Conservation (phyloP, 2,888 invertebrate species). For the Cyrtodaria siliqua region DNA sequence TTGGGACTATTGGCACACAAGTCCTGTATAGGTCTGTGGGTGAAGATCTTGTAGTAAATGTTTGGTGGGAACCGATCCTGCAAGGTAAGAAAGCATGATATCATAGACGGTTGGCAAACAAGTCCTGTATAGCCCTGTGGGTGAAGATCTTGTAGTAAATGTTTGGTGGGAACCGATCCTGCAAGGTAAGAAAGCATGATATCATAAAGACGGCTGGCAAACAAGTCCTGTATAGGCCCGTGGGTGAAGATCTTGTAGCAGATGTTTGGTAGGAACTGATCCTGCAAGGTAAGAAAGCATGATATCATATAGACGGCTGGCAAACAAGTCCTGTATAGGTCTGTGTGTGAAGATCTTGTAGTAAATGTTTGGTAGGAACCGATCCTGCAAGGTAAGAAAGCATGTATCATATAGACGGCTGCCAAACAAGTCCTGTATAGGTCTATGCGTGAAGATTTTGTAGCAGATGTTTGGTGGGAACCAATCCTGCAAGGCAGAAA, state of each 20-base stretch:
- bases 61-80: constrained; percentile 85
- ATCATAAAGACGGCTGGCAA: constrained; percentile 85
- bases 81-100: constrained; percentile 85
- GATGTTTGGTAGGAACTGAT: constrained; percentile 85
- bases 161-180: constrained; percentile 85
- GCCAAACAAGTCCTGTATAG: constrained; percentile 85
- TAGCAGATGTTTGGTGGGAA: constrained; percentile 86
- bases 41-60: constrained; percentile 86
- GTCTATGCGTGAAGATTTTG: constrained; percentile 86
- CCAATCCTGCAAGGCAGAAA: constrained; percentile 82
- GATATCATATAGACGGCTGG: constrained; percentile 86
- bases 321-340: constrained; percentile 85
- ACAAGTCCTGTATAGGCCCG: constrained; percentile 84
- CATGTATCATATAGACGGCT: constrained; percentile 86
- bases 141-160: constrained; percentile 86
- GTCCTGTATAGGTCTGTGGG: constrained; percentile 85
- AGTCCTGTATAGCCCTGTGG: constrained; percentile 84
- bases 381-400: constrained; percentile 83
- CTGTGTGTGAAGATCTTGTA: constrained; percentile 86
- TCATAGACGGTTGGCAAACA: constrained; percentile 86
- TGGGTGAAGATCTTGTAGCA: constrained; percentile 86
- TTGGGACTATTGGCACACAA: constrained; percentile 86
- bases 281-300: constrained; percentile 85
- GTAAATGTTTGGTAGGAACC: constrained; percentile 86
- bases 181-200: constrained; percentile 85